Base-by-base conservation (phyloP, 2,113 vertebrate species). In the Gambusia holbrooki region DNA sequence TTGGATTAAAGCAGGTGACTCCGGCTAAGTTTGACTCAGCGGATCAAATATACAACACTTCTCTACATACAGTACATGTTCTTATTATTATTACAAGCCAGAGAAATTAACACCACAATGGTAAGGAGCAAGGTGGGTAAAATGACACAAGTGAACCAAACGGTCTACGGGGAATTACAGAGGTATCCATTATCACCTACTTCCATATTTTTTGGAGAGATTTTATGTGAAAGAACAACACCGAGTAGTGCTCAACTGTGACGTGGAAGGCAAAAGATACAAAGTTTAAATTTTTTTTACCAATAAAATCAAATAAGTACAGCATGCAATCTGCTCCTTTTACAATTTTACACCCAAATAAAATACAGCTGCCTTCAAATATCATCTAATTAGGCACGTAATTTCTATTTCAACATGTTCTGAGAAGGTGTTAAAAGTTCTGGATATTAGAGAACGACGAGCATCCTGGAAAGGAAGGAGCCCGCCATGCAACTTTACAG, bases 1-100 rank as follows among this genome's bases (percentile, higher is more conserved):
- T 40, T 63, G 73, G 88, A 89, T 90, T 87, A 90, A 82, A 88
- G 73, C 85, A 74, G 82, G 75, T 84, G 83, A 82, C 40, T 4
- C 74, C 58, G 77, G 71, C 90, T 84, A 84, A 66, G 25, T 84
- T 90, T 88, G 87, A 87, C 69, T 75, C 7, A 58, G 45, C 19
- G 25, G 67, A 42, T 62, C 19, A 67, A 76, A 81, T 27, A 62
- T 51, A 58, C 30, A 30, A 30, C 19, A 2, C 61, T 22, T 13
- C 37, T n/a, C 51, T 29, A n/a, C 28, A 40, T 66, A 6, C 25
- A 67, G n/a, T 45, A 12, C 12, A 32, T 5, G 15, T 35, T 28
- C 69, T 66, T 45, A 54, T 58, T 48, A 48, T 48, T 30, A 61
- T 30, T 42, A 67, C 27, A 67, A 48, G 30, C 12, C 28, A 65